Evolutionary conservation across 1,140 invertebrate species (phyloP).

Genomic region (Heterodera carotae): DNA sequence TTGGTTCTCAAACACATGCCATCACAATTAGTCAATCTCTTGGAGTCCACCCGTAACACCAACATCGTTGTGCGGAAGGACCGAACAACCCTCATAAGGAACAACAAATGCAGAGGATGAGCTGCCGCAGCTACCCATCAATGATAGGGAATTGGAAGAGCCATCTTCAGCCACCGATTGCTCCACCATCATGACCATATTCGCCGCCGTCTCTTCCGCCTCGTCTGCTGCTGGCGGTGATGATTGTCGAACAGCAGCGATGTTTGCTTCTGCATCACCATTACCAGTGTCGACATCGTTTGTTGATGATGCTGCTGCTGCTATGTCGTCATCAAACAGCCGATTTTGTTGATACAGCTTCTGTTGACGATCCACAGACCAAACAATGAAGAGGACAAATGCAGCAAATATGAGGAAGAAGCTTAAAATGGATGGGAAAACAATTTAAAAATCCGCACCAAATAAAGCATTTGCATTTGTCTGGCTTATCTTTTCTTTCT

Average conservation of each 20-base stretch:
- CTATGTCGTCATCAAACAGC: too few species aligned
- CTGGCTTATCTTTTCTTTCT: too few species aligned
- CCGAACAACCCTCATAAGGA: slow-evolving; percentile 14
- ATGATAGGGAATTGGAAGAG: too few species aligned
- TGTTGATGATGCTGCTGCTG: too few species aligned
- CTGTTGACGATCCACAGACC: background rate
- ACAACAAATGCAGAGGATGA: background rate
- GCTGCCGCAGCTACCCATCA: background rate
- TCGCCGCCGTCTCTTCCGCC: too few species aligned
- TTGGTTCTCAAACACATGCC: too few species aligned
- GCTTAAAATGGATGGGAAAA: background rate
- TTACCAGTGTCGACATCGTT: background rate
- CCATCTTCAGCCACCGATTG: background rate
- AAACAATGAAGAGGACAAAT: background rate
- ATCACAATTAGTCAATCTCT: too few species aligned
- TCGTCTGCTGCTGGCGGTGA: too few species aligned
- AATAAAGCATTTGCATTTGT: too few species aligned
- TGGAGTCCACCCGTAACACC: slow-evolving; percentile 10
- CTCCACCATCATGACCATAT: too few species aligned
- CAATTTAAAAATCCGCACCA: too few species aligned
- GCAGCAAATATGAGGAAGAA: background rate
- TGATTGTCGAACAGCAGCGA: background rate
- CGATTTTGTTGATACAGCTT: background rate
- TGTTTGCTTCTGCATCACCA: background rate
- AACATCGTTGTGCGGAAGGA: slow-evolving; percentile 21